phyloP scores from a whole-genome alignment of 1,140 invertebrate genomes.

The Sminthurinus signatus region DNA sequence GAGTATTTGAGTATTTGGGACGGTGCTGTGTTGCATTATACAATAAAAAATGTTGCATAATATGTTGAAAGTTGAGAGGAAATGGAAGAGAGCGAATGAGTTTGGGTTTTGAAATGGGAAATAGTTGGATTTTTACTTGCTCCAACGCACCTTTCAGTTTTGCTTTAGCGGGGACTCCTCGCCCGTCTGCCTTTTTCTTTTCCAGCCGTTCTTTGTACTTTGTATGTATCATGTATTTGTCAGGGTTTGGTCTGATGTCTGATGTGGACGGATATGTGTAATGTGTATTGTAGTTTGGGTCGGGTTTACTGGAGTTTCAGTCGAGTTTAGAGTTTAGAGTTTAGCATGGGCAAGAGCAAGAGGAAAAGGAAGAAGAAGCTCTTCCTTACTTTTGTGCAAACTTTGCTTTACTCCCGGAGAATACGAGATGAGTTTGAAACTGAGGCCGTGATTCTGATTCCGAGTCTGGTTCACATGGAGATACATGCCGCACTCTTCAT shows the following conservation, averaged over 20 bases:
- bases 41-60: too few relatives aligned
- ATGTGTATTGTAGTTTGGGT: background rate
- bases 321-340: too few relatives aligned
- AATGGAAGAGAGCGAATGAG: too few relatives aligned
- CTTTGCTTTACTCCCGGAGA: slow-evolving; percentile 24
- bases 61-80: too few relatives aligned
- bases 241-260: background rate
- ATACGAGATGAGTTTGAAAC: slow-evolving; percentile 29
- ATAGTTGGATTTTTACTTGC: slow-evolving; percentile 14
- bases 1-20: too few relatives aligned
- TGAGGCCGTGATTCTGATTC: background rate
- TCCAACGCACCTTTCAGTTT: slow-evolving; percentile 10
- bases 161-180: background rate
- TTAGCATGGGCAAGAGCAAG: slow-evolving; percentile 2
- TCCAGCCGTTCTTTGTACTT: too few relatives aligned
- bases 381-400: slow-evolving; percentile 21
- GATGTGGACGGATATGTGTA: background rate
- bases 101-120: slow-evolving; percentile 9
- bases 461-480: too few relatives aligned
- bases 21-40: too few relatives aligned
- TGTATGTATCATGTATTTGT: background rate
- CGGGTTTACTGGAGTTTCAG: too few relatives aligned
- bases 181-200: too few relatives aligned
- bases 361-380: background rate
- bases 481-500: too few relatives aligned